phyloP scores from a whole-genome alignment of 2,888 invertebrate species.

The Hydriomena furcata region DNA sequence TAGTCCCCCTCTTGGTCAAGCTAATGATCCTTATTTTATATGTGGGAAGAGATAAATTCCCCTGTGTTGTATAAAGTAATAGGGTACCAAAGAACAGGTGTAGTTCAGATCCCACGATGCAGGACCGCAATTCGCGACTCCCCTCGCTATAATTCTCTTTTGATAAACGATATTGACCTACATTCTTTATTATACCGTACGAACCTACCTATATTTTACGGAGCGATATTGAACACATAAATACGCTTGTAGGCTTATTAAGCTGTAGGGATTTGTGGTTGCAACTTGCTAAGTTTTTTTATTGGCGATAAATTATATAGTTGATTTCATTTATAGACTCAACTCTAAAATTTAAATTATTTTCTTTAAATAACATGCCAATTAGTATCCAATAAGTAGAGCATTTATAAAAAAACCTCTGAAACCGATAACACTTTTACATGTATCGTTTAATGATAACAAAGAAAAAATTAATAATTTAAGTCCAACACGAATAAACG shows the following conservation, averaged over 20 bases:
- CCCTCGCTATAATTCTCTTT: constrained; percentile 37
- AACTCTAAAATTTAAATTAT: too few relatives aligned
- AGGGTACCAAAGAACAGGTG: constrained; percentile 55
- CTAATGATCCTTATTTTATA: constrained; percentile 17
- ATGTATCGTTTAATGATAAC: neutral
- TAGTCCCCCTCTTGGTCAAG: constrained; percentile 27
- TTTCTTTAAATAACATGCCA: too few relatives aligned
- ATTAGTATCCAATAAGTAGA: too few relatives aligned
- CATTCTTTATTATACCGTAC: constrained; percentile 36
- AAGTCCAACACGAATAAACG: constrained; percentile 6
- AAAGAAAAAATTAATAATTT: neutral
- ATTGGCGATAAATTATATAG: too few relatives aligned
- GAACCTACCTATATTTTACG: constrained; percentile 30
- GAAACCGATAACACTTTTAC: neutral
- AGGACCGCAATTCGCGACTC: constrained; percentile 50
- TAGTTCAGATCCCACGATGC: constrained; percentile 46
- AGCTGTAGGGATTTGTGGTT: constrained; percentile 25
- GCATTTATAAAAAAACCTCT: too few relatives aligned
- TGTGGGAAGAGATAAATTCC: constrained; percentile 30
- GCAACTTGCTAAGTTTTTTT: neutral
- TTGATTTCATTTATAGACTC: too few relatives aligned
- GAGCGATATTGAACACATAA: constrained; percentile 38
- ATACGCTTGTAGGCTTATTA: constrained; percentile 37
- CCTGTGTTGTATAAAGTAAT: constrained; percentile 30
- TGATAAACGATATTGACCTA: constrained; percentile 41